phyloP scores from a whole-genome alignment of 2,113 vertebrate genomes.

The Ammodytes dubius region DNA sequence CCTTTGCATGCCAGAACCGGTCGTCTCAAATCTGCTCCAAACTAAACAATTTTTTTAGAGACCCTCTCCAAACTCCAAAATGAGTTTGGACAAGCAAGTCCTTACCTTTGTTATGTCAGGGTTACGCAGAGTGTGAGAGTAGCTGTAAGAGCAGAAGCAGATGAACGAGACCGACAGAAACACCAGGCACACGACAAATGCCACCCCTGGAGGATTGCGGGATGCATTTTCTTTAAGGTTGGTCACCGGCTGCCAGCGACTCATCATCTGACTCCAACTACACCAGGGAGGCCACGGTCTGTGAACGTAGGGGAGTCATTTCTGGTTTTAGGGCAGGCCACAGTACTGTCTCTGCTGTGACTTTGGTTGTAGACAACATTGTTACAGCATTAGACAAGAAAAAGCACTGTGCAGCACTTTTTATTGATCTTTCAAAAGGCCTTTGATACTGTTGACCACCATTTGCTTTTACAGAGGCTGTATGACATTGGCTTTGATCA shows the following conservation, averaged over 20 bases:
- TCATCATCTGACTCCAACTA: conserved; percentile 68
- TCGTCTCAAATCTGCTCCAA: neutral
- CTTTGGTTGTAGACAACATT: no score
- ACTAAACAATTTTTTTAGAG: neutral
- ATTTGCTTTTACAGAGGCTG: no score
- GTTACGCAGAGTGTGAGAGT: conserved; percentile 77
- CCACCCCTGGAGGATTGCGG: conserved; percentile 79
- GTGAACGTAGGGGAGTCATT: conserved; percentile 10
- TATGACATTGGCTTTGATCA: no score
- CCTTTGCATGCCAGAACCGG: neutral
- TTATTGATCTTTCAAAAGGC: no score
- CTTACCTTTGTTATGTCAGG: conserved; percentile 80
- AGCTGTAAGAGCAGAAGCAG: conserved; percentile 74
- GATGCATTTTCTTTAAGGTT: conserved; percentile 74
- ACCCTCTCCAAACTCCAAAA: neutral
- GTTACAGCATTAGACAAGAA: no score
- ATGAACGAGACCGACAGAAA: conserved; percentile 79
- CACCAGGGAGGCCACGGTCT: conserved; percentile 23
- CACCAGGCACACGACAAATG: conserved; percentile 83
- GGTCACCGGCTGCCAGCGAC: conserved; percentile 73
- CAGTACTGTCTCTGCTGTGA: no score
- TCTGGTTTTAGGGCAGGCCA: no score
- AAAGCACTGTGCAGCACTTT: no score
- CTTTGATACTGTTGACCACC: no score
- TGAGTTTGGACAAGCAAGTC: neutral